These are phyloP conservation scores for Ailuropoda melanoleuca DNA, from an alignment of 2,113 vertebrate genomes.

Conservation along the genomic window DNA sequence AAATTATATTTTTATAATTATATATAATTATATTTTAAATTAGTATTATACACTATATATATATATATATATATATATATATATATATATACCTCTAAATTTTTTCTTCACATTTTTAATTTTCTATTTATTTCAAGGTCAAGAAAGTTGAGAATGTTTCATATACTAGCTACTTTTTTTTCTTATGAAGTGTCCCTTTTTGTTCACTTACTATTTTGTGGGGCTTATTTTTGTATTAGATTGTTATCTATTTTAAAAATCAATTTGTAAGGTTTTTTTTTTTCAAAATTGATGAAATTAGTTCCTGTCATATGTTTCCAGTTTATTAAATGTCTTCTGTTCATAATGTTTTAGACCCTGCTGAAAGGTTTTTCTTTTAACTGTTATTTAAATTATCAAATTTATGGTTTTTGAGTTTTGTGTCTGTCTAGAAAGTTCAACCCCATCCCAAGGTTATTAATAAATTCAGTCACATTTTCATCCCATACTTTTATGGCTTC, in stretches of 20 bases:
- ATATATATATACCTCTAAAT: no score
- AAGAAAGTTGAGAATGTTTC: neutral
- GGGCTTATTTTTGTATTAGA: neutral
- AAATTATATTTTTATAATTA: constrained; percentile 19
- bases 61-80: no score
- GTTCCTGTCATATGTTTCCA: neutral
- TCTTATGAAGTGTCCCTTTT: neutral
- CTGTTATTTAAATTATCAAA: neutral
- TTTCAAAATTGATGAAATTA: neutral
- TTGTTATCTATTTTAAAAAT: neutral
- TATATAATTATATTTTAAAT: neutral
- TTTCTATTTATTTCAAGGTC: neutral
- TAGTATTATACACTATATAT: neutral
- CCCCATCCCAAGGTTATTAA: neutral
- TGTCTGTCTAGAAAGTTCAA: constrained; percentile 26
- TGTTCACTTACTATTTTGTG: neutral
- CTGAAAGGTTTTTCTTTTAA: neutral
- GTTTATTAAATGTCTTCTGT: neutral
- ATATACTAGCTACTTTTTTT: neutral
- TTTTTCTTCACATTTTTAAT: neutral
- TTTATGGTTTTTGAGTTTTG: constrained; percentile 48
- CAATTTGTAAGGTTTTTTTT: neutral
- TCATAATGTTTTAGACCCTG: neutral
- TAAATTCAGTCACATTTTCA: constrained; percentile 29
- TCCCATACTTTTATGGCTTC: constrained; percentile 7